A percentile compares a stretch with the other conserved stretches of the same genome.
These are phyloP conservation scores for Etheostoma nigrum DNA, from an alignment of 2,797 vertebrate species.

Conservation along the genomic window DNA sequence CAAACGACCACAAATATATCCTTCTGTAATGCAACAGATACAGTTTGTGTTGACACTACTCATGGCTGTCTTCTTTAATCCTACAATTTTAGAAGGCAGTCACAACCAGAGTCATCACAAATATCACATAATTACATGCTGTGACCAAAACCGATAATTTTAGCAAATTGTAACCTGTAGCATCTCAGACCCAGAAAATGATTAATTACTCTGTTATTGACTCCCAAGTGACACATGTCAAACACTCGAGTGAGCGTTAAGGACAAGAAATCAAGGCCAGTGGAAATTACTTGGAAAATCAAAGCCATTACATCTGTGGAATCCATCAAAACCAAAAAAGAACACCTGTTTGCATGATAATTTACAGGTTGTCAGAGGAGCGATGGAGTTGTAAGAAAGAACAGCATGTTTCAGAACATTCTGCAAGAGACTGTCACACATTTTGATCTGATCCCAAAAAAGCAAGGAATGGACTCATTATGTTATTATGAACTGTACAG, in stretches of 20 bases:
- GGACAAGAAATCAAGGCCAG: no score
- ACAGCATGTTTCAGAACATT: constrained; percentile 15
- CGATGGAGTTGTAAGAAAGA: background rate
- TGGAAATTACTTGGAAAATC: background rate
- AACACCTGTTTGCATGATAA: background rate
- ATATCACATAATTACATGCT: constrained; percentile 26
- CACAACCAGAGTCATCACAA: constrained; percentile 22
- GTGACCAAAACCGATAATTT: constrained; percentile 20
- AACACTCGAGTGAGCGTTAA: background rate
- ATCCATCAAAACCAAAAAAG: background rate
- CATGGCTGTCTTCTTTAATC: constrained; percentile 12
- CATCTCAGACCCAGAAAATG: constrained; percentile 22
- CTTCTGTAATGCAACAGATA: background rate
- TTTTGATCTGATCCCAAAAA: constrained; percentile 35
- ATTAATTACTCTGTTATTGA: constrained; percentile 19
- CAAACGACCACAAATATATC: background rate
- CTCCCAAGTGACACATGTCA: constrained; percentile 1
- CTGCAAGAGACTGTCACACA: constrained; percentile 15
- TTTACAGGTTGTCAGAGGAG: constrained; percentile 6
- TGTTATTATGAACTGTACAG: constrained; percentile 60
- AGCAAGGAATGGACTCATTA: constrained; percentile 65
- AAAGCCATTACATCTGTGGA: background rate
- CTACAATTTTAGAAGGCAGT: constrained; percentile 16
- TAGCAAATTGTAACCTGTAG: constrained; percentile 15
- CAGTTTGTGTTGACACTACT: background rate